Conservation (phyloP, 2,888 invertebrate species). For the Lepidochitona cinerea region DNA sequence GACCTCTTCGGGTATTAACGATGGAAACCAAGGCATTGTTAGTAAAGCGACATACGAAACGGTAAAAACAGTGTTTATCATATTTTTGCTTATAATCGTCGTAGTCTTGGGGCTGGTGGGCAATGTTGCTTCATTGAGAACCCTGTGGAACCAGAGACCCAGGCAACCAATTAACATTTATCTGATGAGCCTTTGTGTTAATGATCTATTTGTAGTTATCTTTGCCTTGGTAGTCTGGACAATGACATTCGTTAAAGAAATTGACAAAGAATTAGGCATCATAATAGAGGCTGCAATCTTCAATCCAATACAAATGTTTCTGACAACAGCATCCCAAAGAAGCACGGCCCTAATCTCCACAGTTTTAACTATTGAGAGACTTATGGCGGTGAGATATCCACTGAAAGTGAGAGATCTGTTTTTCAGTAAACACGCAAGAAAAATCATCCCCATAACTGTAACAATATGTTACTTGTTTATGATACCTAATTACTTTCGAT, state of each 20-base stretch:
- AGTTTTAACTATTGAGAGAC: neutral
- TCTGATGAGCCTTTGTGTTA: neutral
- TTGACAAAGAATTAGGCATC: neutral
- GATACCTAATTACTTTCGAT: neutral
- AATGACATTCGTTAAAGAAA: neutral
- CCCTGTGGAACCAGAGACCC: neutral
- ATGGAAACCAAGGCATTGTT: too few species aligned
- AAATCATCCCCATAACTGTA: neutral
- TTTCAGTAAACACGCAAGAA: neutral
- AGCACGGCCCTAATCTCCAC: neutral
- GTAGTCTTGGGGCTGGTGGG: neutral
- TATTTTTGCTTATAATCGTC: too few species aligned
- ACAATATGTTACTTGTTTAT: neutral
- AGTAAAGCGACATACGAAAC: too few species aligned
- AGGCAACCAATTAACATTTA: neutral
- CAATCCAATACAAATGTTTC: neutral
- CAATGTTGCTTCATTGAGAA: neutral
- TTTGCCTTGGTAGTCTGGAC: neutral
- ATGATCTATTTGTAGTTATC: neutral
- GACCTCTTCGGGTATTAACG: too few species aligned
- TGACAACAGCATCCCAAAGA: neutral
- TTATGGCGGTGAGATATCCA: neutral
- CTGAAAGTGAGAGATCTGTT: neutral
- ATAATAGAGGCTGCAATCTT: neutral
- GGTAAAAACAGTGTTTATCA: too few species aligned